Evolutionary conservation across 2,888 invertebrate species (phyloP), one percentile per base, ranked within the genome.

Genomic region (Rhamphomyia laevipes): DNA sequence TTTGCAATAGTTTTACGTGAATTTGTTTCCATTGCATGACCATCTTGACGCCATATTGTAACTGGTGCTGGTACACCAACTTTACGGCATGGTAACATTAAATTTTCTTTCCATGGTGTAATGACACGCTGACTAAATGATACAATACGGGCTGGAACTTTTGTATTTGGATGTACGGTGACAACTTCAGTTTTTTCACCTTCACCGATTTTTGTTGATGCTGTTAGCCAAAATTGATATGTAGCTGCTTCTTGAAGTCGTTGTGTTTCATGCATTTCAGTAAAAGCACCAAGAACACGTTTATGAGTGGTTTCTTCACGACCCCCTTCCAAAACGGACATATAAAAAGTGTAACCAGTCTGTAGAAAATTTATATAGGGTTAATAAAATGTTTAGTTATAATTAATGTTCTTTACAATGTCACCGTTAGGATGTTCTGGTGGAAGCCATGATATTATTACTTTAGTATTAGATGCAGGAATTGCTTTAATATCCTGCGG

Each of bases 401-500:
- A 31, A 21, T 6, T 21, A 21, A 7, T 27, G 4, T 27, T 65
- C 64, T 65, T n/a, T 64, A 83, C 84, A 18, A 91, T 74, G 48
- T 84, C 78, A 17, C 94, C 94, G 65, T 94, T 94, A 42, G 84
- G 84, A 54, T 81, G 78, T 17, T 80, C 72, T 1, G 94, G 93
- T 15, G 91, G 90, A 55, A 88, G 75, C 94, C 94, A 94, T 16
- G 92, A 88, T 37, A 90, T 82, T 50, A 90, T 76, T 57, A 90
- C 86, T 70, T 88, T 87, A 64, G 86, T 87, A 38, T 83, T 77
- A 35, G 89, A 87, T 56, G 87, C 87, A 47, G 89, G 82, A 48
- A 88, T 84, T 4, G 92, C 91, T 74, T 93, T 94, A 57, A 94
- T 88, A 59, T 87, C 87, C 35, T 87, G 86, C 40, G 93, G 93